Evolutionary conservation across 2,888 invertebrate species (phyloP).

Genomic region (Netelia fuscicornis): DNA sequence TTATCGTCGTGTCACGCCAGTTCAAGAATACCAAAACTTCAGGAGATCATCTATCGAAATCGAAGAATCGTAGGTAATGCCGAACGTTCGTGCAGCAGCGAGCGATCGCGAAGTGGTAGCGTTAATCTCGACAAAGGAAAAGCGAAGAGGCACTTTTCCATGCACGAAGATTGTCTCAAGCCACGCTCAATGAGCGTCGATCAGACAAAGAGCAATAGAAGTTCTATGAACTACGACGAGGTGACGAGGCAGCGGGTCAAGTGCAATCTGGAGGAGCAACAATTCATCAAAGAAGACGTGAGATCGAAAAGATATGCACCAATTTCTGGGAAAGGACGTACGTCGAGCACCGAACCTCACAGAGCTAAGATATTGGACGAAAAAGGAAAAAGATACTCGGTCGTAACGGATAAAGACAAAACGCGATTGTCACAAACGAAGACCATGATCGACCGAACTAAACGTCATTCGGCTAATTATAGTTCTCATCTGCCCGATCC

Average conservation of each 20-base stretch:
- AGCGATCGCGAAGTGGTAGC: conserved; percentile 70
- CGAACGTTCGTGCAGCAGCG: conserved; percentile 69
- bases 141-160: conserved; percentile 74
- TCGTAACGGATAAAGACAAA: conserved; percentile 76
- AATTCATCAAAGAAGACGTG: conserved; percentile 68
- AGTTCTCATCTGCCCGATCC: conserved; percentile 74
- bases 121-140: conserved; percentile 74
- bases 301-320: conserved; percentile 73
- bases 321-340: conserved; percentile 69
- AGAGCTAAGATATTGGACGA: conserved; percentile 71
- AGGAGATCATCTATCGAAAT: conserved; percentile 78
- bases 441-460: conserved; percentile 76
- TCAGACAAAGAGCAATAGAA: conserved; percentile 69
- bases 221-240: conserved; percentile 79
- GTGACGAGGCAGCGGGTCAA: conserved; percentile 70
- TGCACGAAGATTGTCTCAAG: conserved; percentile 78
- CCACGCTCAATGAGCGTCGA: conserved; percentile 72
- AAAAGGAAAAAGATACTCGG: conserved; percentile 75
- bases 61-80: conserved; percentile 70
- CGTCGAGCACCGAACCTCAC: conserved; percentile 69
- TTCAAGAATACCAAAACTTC: conserved; percentile 81
- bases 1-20: conserved; percentile 78
- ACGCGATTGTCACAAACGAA: conserved; percentile 73
- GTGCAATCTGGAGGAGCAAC: conserved; percentile 71
- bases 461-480: conserved; percentile 80